Evolutionary conservation across 2,888 invertebrate species (phyloP), one percentile per base, ranked within the genome.

Genomic region (Phalera bucephala): DNA sequence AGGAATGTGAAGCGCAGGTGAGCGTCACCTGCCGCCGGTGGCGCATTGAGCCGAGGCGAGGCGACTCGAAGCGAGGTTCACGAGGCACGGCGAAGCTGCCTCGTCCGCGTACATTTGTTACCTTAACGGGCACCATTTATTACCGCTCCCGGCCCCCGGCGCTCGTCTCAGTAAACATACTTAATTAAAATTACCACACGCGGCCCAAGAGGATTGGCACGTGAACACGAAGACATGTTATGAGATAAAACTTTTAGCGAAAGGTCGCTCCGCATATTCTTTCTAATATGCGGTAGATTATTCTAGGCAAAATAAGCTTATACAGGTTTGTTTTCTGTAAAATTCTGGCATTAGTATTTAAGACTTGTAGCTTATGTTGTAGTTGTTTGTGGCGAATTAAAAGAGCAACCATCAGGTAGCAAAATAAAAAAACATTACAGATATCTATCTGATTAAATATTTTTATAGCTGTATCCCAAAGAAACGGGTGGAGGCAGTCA

Each of bases 121-220:
- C 75, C 70, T 78, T 80, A 78, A 80, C 76, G 65, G 69, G 61
- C 57, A 73, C 75, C 82, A 84, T 85, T 82, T 79, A 80, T 82
- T 74, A 81, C 69, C 55, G 47, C 52, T 64, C 72, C 62, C 56
- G 57, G 64, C 67, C 63, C 64, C 56, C 53, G 61, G 57, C 64
- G 71, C 76, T 71, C 73, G 70, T 77, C 72, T 72, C 74, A 62
- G 72, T 76, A 80, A 83, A 83, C 80, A 81, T 79, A 78, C 75
- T 85, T 86, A 85, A 86, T 86, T 86, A 86, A 85, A 86, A 86
- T 84, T 81, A 80, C 79, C 81, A 67, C 80, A 77, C 77, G 69
- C 67, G 58, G 58, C 74, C 70, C 66, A 44, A 44, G 70, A 72
- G 74, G 61, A 64, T 75, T 70, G 58, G 55, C 69, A 64, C 64